Conservation (phyloP, 2,113 vertebrate genomes). For the Caloenas nicobarica region DNA sequence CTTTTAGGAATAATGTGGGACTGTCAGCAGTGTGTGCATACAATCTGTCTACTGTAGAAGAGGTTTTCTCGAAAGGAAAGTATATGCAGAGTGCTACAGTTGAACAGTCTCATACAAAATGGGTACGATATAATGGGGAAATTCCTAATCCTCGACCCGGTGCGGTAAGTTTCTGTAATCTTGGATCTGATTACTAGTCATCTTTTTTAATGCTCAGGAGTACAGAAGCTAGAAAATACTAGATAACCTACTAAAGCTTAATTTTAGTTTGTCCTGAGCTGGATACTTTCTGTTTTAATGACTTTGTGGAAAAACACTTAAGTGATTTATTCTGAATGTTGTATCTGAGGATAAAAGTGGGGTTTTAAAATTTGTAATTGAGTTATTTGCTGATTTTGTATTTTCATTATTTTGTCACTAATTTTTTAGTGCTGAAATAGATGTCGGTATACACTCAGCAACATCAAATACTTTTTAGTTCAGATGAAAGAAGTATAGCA, state of each 20-base stretch:
- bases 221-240: not conserved
- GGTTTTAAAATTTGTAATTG: not conserved
- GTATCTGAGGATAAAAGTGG: not conserved
- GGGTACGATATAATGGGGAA: conserved; percentile 90
- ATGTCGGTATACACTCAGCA: not conserved
- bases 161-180: conserved; percentile 79
- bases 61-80: conserved; percentile 92
- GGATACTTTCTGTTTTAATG: not conserved
- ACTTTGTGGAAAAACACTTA: not conserved
- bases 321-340: not conserved
- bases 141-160: conserved; percentile 90
- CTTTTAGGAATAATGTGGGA: conserved; percentile 88
- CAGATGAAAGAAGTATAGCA: not conserved
- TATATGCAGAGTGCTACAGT: conserved; percentile 97
- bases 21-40: conserved; percentile 94
- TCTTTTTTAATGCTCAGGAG: not conserved
- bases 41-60: conserved; percentile 84
- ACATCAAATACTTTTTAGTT: not conserved
- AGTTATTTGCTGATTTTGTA: not conserved
- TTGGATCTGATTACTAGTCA: not conserved
- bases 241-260: not conserved
- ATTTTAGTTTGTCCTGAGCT: not conserved
- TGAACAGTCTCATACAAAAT: conserved; percentile 94
- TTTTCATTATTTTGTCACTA: not conserved
- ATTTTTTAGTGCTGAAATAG: not conserved